Evolutionary conservation across 1,140 invertebrate genomes (phyloP), one percentile per base, ranked within the genome.

Genomic region (Lineus longissimus): DNA sequence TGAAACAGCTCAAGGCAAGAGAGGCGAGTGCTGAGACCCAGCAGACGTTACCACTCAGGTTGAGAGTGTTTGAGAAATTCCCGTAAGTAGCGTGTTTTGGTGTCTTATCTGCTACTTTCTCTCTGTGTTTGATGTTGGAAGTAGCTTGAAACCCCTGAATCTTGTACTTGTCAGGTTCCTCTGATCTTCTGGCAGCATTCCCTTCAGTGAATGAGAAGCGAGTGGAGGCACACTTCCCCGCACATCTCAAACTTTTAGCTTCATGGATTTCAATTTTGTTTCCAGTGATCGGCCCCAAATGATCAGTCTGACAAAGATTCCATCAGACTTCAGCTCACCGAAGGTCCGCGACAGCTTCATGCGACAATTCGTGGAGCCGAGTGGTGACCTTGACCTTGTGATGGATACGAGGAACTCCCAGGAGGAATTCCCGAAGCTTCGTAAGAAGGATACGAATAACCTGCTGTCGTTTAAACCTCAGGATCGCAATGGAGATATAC

Each of bases 311-410:
- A 92, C 97, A 77, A 94, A 95, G 86, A 89, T 97, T 17, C 93
- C 94, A 0, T 93, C 91, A 9, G 96, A 99, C 79, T 99, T 99
- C 73, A 92, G 89, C 76, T 84, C 97, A 25, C 95, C 97, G 19
- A 98, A 98, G 82, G 93, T 98, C 0, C 86, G 97, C 40, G 97
- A 99, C 80, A 98, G 94, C 78, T 99, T 99, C 80, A 98, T 99
- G 92, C 86, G 95, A 27, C 94, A 97, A 76, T 99, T 98, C 45
- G 69, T 70, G 13, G 64, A 66, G 15, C 64, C 63, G 15, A 73
- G 76, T 36, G 54, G 56, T 33, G 55, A 56, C n/a, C 66, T 77
- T 6, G 71, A 73, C 45, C 63, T 76, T 22, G 67, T 75, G 23
- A 63, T 79, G 54, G 77, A 76, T 62, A 70, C 75, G 0, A 70